Conservation (phyloP, 2,113 vertebrate species). For the Coracopsis vasa region DNA sequence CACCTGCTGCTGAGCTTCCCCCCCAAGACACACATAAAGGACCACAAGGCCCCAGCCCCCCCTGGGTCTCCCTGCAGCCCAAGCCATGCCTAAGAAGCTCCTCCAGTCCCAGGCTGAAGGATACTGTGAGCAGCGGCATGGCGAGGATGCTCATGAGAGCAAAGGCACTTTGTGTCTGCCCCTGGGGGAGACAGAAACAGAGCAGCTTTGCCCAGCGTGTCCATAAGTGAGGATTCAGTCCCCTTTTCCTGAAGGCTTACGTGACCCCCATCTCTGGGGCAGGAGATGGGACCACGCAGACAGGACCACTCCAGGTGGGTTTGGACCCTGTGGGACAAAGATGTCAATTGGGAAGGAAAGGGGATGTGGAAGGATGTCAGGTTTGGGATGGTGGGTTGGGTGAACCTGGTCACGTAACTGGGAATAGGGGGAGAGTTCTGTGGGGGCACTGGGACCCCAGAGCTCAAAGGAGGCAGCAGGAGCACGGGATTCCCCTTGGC, state of each 20-base stretch:
- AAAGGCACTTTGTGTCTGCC: not conserved
- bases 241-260: not conserved
- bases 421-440: not conserved
- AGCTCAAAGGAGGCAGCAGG: not conserved
- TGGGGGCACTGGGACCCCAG: not conserved
- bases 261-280: not conserved
- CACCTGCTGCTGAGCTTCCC: not conserved
- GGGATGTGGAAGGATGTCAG: not conserved
- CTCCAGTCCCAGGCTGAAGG: not conserved
- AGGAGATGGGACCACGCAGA: not conserved
- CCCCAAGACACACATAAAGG: not conserved
- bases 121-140: not conserved
- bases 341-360: not conserved
- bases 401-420: not conserved
- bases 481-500: fast-evolving
- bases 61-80: fast-evolving
- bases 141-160: not conserved
- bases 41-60: not conserved
- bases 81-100: not conserved
- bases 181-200: not conserved
- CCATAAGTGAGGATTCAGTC: not conserved
- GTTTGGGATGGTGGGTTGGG: not conserved
- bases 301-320: not conserved
- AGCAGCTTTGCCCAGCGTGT: not conserved
- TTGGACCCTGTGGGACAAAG: not conserved